Conservation (phyloP, 1,140 invertebrate species). For the Drosophila pectinifera region DNA sequence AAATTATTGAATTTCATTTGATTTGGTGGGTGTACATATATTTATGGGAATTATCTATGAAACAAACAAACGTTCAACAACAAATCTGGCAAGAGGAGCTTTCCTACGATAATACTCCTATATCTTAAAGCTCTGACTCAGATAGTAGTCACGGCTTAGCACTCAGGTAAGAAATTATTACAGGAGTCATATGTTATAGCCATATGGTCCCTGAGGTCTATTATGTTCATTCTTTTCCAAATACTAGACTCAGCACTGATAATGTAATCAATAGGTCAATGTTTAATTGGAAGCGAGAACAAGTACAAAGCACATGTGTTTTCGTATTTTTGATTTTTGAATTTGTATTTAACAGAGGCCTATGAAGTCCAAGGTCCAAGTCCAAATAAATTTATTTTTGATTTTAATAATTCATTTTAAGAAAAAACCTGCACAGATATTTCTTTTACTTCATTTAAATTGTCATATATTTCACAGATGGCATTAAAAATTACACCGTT, state of each 20-base stretch:
- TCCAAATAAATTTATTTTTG: not conserved
- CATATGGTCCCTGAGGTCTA: too few relatives aligned
- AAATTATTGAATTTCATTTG: not conserved
- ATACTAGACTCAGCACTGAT: not conserved
- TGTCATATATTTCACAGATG: too few relatives aligned
- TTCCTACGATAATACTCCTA: not conserved
- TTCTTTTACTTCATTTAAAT: too few relatives aligned
- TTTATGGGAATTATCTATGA: not conserved
- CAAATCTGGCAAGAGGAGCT: not conserved
- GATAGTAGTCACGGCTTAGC: not conserved
- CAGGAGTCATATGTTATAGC: not conserved
- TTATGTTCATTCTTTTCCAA: not conserved
- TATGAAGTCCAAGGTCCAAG: not conserved
- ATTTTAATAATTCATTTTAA: too few relatives aligned
- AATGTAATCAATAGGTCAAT: conserved; percentile 4
- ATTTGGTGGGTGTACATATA: conserved; percentile 10
- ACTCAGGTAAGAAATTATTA: too few relatives aligned
- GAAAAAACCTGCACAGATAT: too few relatives aligned
- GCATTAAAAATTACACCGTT: too few relatives aligned
- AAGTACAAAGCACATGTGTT: too few relatives aligned
- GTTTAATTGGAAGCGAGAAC: not conserved
- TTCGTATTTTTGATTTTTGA: not conserved
- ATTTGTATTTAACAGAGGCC: not conserved
- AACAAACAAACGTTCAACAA: not conserved
- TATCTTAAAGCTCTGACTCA: not conserved